A percentile compares a stretch with the other conserved stretches of the same genome.
Conservation (phyloP, 2,888 invertebrate genomes). For the Drosophila nr. perissopoda region DNA sequence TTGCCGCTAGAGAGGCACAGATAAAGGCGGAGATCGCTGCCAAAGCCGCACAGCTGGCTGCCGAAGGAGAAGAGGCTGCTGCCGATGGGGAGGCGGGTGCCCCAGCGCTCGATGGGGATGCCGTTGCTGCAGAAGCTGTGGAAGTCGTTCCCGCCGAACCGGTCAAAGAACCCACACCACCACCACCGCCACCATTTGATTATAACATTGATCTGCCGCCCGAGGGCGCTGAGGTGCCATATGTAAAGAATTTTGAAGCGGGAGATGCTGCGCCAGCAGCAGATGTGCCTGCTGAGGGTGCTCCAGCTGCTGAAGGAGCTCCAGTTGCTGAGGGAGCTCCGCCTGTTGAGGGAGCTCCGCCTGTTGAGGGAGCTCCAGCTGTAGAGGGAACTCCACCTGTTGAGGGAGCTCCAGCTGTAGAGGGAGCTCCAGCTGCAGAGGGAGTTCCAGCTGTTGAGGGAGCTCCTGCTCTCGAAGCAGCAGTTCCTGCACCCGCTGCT, state of each 20-base stretch:
- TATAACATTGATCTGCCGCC: slow-evolving; percentile 85
- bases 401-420: too few species aligned
- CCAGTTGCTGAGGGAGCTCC: slow-evolving; percentile 59
- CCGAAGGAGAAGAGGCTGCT: slow-evolving; percentile 45
- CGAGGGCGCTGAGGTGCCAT: slow-evolving; percentile 85
- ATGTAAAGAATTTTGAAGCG: slow-evolving; percentile 84
- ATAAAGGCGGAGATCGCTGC: slow-evolving; percentile 55
- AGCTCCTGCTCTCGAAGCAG: slow-evolving; percentile 16
- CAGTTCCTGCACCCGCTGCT: slow-evolving; percentile 33
- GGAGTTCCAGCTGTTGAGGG: too few species aligned
- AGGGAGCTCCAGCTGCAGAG: too few species aligned
- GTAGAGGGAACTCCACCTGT: slow-evolving; percentile 37
- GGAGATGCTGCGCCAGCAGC: slow-evolving; percentile 60
- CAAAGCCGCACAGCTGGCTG: slow-evolving; percentile 47
- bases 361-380: slow-evolving; percentile 34
- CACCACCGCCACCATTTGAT: slow-evolving; percentile 85
- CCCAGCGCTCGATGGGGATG: slow-evolving; percentile 35
- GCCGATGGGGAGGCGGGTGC: slow-evolving; percentile 73
- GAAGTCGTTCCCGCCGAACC: slow-evolving; percentile 55
- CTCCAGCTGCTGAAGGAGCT: slow-evolving; percentile 39
- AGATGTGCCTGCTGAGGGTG: slow-evolving; percentile 47
- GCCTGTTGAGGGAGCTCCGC: slow-evolving; percentile 20
- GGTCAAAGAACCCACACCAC: slow-evolving; percentile 82
- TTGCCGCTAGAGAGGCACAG: slow-evolving; percentile 79
- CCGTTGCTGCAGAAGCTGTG: slow-evolving; percentile 40